Percentiles rank a stretch among this genome's conserved stretches.
Conservation (phyloP, 2,888 invertebrate genomes). For the Bedellia somnulentella region DNA sequence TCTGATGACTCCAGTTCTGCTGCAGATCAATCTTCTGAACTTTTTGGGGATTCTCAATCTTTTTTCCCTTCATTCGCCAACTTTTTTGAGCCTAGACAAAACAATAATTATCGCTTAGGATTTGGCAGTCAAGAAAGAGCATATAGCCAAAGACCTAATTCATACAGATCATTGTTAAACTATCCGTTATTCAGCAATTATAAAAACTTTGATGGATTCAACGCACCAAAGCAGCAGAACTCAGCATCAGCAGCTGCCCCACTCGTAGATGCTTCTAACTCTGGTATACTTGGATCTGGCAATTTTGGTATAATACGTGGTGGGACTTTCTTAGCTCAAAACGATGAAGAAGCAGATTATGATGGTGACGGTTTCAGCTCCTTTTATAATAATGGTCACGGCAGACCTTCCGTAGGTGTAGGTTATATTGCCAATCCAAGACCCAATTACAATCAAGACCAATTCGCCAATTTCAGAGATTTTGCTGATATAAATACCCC, state of each 20-base stretch:
- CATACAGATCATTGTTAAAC: slow-evolving; percentile 45
- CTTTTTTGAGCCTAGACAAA: slow-evolving; percentile 62
- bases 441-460: slow-evolving; percentile 76
- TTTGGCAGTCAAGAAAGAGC: slow-evolving; percentile 63
- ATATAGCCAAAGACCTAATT: slow-evolving; percentile 62
- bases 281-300: slow-evolving; percentile 75
- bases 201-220: slow-evolving; percentile 34
- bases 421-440: slow-evolving; percentile 69
- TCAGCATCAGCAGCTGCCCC: slow-evolving; percentile 30
- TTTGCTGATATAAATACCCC: slow-evolving; percentile 89
- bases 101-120: slow-evolving; percentile 60
- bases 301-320: slow-evolving; percentile 86
- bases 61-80: slow-evolving; percentile 80
- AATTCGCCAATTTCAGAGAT: slow-evolving; percentile 87
- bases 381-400: slow-evolving; percentile 70
- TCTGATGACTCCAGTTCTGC: slow-evolving; percentile 14
- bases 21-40: slow-evolving; percentile 55
- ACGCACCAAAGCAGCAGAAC: slow-evolving; percentile 26
- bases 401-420: slow-evolving; percentile 65
- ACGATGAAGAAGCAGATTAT: slow-evolving; percentile 65
- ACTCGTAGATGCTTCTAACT: slow-evolving; percentile 50
- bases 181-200: slow-evolving; percentile 44
- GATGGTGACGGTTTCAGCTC: slow-evolving; percentile 63
- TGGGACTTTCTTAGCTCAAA: slow-evolving; percentile 81
- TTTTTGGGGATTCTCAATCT: slow-evolving; percentile 63